Conservation (phyloP, 2,113 vertebrate species). For the Balaenoptera acutorostrata region DNA sequence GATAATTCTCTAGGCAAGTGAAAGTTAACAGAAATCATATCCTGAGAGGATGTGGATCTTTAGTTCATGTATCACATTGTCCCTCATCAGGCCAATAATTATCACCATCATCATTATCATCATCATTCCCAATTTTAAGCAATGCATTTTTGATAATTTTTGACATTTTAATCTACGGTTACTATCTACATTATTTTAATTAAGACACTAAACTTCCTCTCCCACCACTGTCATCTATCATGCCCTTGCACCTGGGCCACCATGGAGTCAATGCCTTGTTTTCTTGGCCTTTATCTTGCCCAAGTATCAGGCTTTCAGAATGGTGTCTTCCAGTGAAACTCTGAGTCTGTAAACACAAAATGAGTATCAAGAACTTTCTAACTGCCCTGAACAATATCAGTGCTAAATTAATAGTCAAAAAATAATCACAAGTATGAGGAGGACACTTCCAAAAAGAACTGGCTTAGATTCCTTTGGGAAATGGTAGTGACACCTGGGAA, state of each 20-base stretch:
- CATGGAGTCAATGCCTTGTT: not conserved
- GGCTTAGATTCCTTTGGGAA: not conserved
- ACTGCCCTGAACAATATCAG: not conserved
- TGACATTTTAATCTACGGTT: not conserved
- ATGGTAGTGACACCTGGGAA: not conserved
- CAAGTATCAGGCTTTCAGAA: not conserved
- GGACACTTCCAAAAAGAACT: not conserved
- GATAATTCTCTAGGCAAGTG: not conserved
- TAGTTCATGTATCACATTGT: not conserved
- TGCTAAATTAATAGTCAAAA: not conserved
- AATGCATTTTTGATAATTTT: not conserved
- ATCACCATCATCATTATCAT: not conserved
- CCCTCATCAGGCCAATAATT: not conserved
- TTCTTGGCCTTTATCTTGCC: not conserved
- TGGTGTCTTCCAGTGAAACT: not conserved
- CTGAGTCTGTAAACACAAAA: not conserved
- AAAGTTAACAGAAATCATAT: not conserved
- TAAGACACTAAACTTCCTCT: not conserved
- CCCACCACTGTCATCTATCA: not conserved
- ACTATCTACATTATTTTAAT: not conserved
- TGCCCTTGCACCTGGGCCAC: not conserved
- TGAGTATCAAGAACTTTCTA: not conserved
- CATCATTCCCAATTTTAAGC: not conserved
- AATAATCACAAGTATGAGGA: not conserved
- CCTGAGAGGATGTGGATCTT: not conserved